Base-by-base conservation (phyloP, 92 coral and sea anemone species). In the Porites lobata region DNA sequence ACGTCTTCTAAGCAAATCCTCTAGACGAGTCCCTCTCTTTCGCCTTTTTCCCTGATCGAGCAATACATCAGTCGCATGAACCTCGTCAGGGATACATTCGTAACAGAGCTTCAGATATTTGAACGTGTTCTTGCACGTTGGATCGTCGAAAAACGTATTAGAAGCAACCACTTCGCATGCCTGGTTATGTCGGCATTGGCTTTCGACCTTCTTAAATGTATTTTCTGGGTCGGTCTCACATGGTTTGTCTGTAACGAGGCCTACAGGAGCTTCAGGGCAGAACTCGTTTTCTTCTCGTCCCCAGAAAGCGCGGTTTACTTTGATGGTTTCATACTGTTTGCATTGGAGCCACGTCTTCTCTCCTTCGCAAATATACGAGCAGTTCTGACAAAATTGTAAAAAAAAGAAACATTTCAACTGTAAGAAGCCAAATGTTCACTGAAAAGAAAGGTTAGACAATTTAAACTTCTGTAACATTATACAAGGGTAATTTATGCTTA, bases 121-220 rank as follows among this genome's bases (percentile, higher is more conserved):
- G 79, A 93, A 98, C 0, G 98, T 94, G 72, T 95, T 95, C 86
- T 92, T 96, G 77, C 99, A 98, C 64, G 96, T 98, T 56, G 96
- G 96, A 32, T 98, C 98, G 76, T 98, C 96, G 72, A 98, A 98
- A 93, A 98, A 98, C 17, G 95, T 94, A 75, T 98, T 98, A 1
- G 99, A 98, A 53, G 99, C 99, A 47, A 98, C 98, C 7, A 98
- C 88, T 73, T 98, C 99, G 61, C 99, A 98, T 7, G 96, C 99
- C 68, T 98, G 98, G 77, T 94, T 90, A 66, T 98, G 87, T 62
- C 97, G 92, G 71, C 99, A 98, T 77, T 98, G 99, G 50, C 88
- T 82, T 69, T 95, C 92, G 20, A 98, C 94, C 72, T 98, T 98
- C 86, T 92, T 91, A 72, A 95, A 78, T 38, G 98, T 94, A 70